phyloP scores from a whole-genome alignment of 2,797 vertebrate species.

The Danionella dracula region DNA sequence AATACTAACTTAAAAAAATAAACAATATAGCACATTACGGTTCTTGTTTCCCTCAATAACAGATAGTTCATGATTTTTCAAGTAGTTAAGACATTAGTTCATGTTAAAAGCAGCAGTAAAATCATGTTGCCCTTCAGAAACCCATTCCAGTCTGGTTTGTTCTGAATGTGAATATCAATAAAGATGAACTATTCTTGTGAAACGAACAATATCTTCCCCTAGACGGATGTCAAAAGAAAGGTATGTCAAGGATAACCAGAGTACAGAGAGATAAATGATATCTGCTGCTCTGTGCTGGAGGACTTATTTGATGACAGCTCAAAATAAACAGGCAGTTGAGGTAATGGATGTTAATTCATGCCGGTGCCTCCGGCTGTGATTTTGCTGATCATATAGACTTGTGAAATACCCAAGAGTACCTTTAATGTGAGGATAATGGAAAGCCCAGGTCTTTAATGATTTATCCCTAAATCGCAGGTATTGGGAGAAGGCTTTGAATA shows the following conservation, averaged over 20 bases:
- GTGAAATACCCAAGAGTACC: conserved; percentile 14
- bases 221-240: not conserved
- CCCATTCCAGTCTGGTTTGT: no score
- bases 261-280: not conserved
- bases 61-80: no score
- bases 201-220: not conserved
- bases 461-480: not conserved
- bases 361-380: not conserved
- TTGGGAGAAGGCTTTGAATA: not conserved
- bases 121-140: no score
- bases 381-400: conserved; percentile 15
- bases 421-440: not conserved
- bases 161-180: no score
- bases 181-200: no score
- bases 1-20: no score
- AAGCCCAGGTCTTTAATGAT: not conserved
- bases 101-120: no score
- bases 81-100: no score
- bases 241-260: not conserved
- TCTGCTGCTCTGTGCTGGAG: not conserved
- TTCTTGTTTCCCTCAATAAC: no score
- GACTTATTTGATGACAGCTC: not conserved
- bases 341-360: conserved; percentile 28
- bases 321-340: not conserved
- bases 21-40: no score